Conservation (phyloP, 1,140 invertebrate species). For the Sogatella furcifera region DNA sequence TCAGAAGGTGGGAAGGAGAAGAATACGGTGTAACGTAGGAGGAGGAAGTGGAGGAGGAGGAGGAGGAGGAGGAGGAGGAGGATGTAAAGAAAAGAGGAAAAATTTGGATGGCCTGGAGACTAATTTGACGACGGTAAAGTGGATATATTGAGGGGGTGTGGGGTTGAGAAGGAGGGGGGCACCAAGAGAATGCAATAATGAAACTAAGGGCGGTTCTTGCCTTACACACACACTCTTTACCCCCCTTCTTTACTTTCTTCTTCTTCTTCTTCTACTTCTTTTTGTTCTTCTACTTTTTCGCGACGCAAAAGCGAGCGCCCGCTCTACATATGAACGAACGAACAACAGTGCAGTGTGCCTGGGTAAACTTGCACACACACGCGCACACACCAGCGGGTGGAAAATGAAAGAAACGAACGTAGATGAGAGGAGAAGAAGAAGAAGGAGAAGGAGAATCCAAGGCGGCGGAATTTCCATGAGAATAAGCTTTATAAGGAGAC, state of each 20-base stretch:
- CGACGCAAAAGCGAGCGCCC: too few relatives aligned
- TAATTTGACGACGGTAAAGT: neutral
- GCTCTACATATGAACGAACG: too few relatives aligned
- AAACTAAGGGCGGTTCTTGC: slow-evolving; percentile 1
- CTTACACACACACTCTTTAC: too few relatives aligned
- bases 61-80: too few relatives aligned
- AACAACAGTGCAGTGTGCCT: neutral
- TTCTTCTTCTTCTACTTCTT: too few relatives aligned
- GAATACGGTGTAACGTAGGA: too few relatives aligned
- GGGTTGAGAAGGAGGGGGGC: neutral
- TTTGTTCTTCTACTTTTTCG: too few relatives aligned
- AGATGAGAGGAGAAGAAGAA: neutral
- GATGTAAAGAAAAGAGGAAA: too few relatives aligned
- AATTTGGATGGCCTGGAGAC: neutral
- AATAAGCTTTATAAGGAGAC: neutral
- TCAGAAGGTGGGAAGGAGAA: too few relatives aligned
- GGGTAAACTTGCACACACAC: neutral
- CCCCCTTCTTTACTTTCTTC: too few relatives aligned
- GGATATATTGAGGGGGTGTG: neutral
- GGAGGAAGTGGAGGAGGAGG: too few relatives aligned
- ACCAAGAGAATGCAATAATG: slow-evolving; percentile 1
- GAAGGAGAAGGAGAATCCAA: neutral
- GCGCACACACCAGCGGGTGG: neutral
- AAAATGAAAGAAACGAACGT: neutral
- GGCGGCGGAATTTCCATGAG: neutral